Evolutionary conservation across 2,888 invertebrate species (phyloP), one percentile per base, ranked within the genome.

Genomic region (Drosophila rellima): DNA sequence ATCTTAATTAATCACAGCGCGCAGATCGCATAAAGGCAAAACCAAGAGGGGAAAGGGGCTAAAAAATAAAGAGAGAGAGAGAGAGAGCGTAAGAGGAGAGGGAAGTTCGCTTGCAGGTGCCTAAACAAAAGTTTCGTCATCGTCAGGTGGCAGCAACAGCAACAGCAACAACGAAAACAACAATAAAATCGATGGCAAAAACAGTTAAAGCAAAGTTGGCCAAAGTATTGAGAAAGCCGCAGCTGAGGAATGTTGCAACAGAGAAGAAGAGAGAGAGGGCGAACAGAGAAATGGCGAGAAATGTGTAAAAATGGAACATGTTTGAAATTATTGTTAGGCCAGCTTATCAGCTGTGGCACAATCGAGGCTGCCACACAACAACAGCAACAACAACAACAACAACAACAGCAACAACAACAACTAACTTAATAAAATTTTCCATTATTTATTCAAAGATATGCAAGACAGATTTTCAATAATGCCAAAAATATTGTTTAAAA

Each of bases 1-100:
- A 91, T 92, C 91, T 91, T 91, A 91, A 91, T 91, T 91, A 92
- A 91, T 91, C 91, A 91, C 82, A 89, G 70, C 78, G 80, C 88
- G 78, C 86, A 91, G 90, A 91, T 90, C 90, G 78, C 84, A 85
- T 75, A 68, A 82, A 89, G 66, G 68, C 72, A 70, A 56, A 68
- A 42, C 60, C 35, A 47, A 31, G 48, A 42, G 13, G 29, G 35
- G 40, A 40, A 18, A 47, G 6, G 52, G 33, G 10, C 33, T 40
- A 6, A 33, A n/a, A 18, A 44, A 15, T 18, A 39, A 13, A 35
- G 54, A 40, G 33, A 2, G 23, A n/a, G 26, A 26, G 26, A 26
- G 26, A 26, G 8, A 26, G 26, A 17, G 55, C 4, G 29, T 35
- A n/a, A 31, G 52, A 37, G 20, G 29, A 2, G 23, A 18, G 31